Base-by-base conservation (phyloP, 2,888 invertebrate genomes). In the Chironomus riparius region DNA sequence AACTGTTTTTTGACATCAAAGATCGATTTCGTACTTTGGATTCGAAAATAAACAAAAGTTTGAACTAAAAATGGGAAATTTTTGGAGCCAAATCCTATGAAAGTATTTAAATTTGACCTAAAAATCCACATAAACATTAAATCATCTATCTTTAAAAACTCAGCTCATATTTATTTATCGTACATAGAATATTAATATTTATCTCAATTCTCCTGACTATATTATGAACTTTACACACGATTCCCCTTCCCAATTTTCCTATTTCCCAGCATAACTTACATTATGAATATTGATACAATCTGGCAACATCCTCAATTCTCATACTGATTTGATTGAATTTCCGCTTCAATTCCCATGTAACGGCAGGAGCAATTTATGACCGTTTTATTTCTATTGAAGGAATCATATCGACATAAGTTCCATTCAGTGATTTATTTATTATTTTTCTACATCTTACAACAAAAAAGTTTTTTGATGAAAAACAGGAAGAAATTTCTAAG, bases 311-410 rank as follows among this genome's bases (percentile, higher is more conserved):
- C 28, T 56, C 56, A 56, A 56, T 56, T 56, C 56, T 56, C 56
- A 56, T 56, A 65, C 21, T 74, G 48, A 74, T 48, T 74, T 74
- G 74, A 74, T 74, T 74, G 74, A 74, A 74, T 74, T 74, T 74
- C 74, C 74, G 68, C 74, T 47, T 74, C 74, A 61, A 74, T 74
- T 68, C 68, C 10, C 22, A 56, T 56, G 3, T 18, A 13, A 56
- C 15, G 15, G 18, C 1, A 18, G 56, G 18, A 18, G 56, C 15
- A 56, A 15, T 56, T 56, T 56, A 56, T 56, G 56, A 56, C 56
- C 56, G 56, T 15, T 56, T 56, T 56, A 15, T 18, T 56, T 56
- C 56, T 56, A 4, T 15, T 7, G 56, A 56, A 38, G 7, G 38
- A 56, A 56, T 56, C 56, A 56, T 56, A 18, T 15, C 18, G 15